Evolutionary conservation across 2,797 vertebrate species (phyloP).

Genomic region (Euthynnus affinis): DNA sequence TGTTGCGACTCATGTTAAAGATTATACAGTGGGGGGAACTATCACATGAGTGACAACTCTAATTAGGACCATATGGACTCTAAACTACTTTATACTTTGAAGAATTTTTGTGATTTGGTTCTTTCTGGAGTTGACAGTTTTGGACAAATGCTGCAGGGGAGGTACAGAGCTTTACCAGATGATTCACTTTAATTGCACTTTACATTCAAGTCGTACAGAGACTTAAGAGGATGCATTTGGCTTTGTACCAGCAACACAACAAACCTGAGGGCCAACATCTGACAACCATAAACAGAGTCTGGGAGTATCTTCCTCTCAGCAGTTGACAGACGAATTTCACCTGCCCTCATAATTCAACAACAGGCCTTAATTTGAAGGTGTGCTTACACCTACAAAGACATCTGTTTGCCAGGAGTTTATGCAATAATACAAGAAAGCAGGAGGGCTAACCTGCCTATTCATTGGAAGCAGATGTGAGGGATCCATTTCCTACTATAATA

Average conservation of each 20-base stretch:
- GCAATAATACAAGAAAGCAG: slow-evolving; percentile 77
- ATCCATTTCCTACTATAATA: slow-evolving; percentile 84
- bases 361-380: slow-evolving; percentile 78
- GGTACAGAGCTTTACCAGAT: slow-evolving; percentile 17
- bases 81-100: neutral
- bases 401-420: slow-evolving; percentile 81
- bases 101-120: neutral
- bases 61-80: slow-evolving; percentile 14
- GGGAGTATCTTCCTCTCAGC: slow-evolving; percentile 53
- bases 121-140: neutral
- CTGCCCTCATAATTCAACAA: slow-evolving; percentile 76
- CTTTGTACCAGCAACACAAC: slow-evolving; percentile 43
- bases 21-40: neutral
- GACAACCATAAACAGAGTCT: slow-evolving; percentile 72
- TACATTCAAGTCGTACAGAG: neutral
- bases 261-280: slow-evolving; percentile 57
- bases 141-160: slow-evolving; percentile 14
- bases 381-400: slow-evolving; percentile 76
- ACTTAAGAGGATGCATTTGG: slow-evolving; percentile 33
- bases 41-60: neutral
- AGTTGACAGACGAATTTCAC: slow-evolving; percentile 75
- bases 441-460: slow-evolving; percentile 79
- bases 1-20: neutral
- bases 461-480: slow-evolving; percentile 86
- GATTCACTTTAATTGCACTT: slow-evolving; percentile 40